Evolutionary conservation across 1,140 invertebrate species (phyloP).

Genomic region (Pomacea maculata): DNA sequence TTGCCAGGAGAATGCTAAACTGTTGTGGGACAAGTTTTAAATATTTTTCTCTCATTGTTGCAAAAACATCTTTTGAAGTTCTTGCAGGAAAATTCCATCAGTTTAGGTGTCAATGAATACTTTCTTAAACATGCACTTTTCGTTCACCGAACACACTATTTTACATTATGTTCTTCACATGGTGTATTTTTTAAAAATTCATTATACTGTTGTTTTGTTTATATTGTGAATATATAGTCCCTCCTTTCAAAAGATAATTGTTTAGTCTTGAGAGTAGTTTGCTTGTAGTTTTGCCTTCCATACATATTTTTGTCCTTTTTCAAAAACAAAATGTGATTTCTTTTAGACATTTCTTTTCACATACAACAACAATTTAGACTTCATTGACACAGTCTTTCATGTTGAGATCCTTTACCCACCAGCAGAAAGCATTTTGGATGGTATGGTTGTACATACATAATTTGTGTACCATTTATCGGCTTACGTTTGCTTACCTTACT

Average conservation of each 20-base stretch:
- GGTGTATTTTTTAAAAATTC: neutral
- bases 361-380: no score
- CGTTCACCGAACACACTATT: no score
- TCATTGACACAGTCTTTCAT: no score
- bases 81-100: no score
- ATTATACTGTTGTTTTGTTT: neutral
- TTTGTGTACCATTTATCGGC: slow-evolving; percentile 1
- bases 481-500: neutral
- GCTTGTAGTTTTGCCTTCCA: neutral
- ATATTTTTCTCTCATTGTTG: no score
- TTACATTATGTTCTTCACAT: neutral
- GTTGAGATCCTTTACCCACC: neutral
- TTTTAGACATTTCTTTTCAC: no score
- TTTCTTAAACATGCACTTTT: no score
- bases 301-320: neutral
- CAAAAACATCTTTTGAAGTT: no score
- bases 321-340: no score
- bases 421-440: neutral
- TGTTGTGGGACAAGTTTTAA: no score
- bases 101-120: no score
- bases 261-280: neutral
- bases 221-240: neutral
- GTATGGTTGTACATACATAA: neutral
- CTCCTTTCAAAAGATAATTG: neutral
- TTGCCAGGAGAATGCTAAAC: no score